Conservation (phyloP, 2,113 vertebrate species). For the Paralichthys olivaceus region DNA sequence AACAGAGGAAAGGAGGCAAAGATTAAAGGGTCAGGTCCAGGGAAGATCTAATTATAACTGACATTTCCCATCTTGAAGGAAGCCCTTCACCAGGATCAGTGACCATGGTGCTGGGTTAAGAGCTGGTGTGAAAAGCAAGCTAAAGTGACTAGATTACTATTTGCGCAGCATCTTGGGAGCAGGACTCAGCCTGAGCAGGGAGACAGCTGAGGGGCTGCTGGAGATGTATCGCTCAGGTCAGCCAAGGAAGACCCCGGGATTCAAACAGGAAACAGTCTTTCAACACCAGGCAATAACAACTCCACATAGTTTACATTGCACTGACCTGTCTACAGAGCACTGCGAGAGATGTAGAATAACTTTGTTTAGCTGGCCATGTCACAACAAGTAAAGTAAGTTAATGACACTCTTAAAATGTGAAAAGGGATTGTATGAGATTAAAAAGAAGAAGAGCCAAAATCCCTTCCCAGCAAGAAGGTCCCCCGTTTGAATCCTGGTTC, state of each 20-base stretch:
- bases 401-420: conserved; percentile 12
- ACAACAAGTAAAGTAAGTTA: conserved; percentile 44
- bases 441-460: background rate
- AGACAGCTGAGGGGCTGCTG: conserved; percentile 36
- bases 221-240: conserved; percentile 56
- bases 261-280: conserved; percentile 80
- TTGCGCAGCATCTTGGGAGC: conserved; percentile 67
- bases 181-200: conserved; percentile 31
- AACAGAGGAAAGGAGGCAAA: conserved; percentile 59
- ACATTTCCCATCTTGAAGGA: conserved; percentile 81
- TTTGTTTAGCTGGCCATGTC: conserved; percentile 45
- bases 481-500: background rate
- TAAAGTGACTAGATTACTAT: conserved; percentile 59
- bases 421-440: background rate
- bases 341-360: conserved; percentile 13
- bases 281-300: conserved; percentile 75
- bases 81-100: conserved; percentile 66
- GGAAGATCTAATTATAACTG: conserved; percentile 83
- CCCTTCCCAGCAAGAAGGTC: too few relatives aligned
- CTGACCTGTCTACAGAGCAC: conserved; percentile 49
- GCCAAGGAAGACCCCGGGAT: conserved; percentile 59
- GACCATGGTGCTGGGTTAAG: conserved; percentile 34
- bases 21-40: conserved; percentile 79
- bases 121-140: conserved; percentile 58
- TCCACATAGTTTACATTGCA: conserved; percentile 69